Percentiles rank a stretch among this genome's conserved stretches.
Evolutionary conservation across 2,888 invertebrate genomes (phyloP).

Genomic region (Nezara viridula): DNA sequence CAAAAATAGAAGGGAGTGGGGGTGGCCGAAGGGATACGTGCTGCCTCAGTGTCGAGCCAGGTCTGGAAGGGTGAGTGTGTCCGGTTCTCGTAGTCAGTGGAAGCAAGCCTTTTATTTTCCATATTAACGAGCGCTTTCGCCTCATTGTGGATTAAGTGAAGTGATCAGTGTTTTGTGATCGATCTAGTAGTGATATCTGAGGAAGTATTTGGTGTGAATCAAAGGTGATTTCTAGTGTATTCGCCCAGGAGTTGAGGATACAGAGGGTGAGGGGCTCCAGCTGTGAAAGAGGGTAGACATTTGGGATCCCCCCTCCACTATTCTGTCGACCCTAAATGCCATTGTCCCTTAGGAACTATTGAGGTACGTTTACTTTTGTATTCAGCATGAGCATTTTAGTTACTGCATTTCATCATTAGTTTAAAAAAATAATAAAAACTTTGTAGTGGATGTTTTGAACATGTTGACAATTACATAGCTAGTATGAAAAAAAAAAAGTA

Average conservation of each 20-base stretch:
- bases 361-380: slow-evolving; percentile 50
- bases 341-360: slow-evolving; percentile 3
- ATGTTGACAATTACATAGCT: background rate
- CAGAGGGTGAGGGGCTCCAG: slow-evolving; percentile 30
- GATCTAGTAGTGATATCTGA: slow-evolving; percentile 26
- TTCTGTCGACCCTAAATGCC: slow-evolving; percentile 54
- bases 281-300: slow-evolving; percentile 38
- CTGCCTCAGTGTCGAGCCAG: slow-evolving; percentile 50
- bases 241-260: background rate
- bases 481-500: background rate
- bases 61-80: slow-evolving; percentile 30
- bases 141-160: slow-evolving; percentile 25
- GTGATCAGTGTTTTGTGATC: slow-evolving; percentile 52
- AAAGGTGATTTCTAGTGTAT: slow-evolving; percentile 28
- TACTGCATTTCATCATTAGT: background rate
- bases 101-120: slow-evolving; percentile 2
- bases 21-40: slow-evolving; percentile 35
- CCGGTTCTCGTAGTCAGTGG: background rate
- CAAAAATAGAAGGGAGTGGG: slow-evolving; percentile 52
- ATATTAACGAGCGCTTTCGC: background rate
- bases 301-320: slow-evolving; percentile 33
- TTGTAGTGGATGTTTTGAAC: too few relatives aligned
- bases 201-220: background rate
- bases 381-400: background rate
- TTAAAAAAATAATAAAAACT: background rate